A percentile compares a stretch with the other conserved stretches of the same genome.
Evolutionary conservation across 2,113 vertebrate species (phyloP).

Genomic region (Columbina picui): DNA sequence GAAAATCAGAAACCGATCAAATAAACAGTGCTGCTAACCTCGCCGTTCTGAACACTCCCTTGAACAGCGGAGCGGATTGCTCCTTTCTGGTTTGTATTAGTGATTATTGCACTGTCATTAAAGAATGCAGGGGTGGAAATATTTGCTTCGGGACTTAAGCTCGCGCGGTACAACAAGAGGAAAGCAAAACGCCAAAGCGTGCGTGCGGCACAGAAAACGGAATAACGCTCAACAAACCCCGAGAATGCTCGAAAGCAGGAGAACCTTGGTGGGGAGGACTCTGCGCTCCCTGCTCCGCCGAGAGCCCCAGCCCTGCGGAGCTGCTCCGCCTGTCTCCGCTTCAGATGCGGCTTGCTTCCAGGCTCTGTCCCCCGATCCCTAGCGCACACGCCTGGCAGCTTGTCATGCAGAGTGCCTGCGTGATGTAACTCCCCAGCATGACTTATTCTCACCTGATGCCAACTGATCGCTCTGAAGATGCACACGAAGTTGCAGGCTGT

Average conservation of each 20-base stretch:
- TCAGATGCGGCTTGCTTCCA: neutral
- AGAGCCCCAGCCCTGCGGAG: neutral
- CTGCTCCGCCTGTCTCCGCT: neutral
- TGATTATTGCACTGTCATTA: neutral
- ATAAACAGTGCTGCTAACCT: neutral
- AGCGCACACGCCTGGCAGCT: neutral
- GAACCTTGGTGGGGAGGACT: neutral
- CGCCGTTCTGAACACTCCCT: neutral
- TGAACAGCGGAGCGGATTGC: neutral
- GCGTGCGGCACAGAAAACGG: neutral
- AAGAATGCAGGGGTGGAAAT: conserved; percentile 11
- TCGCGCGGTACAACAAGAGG: neutral
- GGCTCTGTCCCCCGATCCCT: neutral
- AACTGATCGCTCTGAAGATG: neutral
- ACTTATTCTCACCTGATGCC: conserved; percentile 40
- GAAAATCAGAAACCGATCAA: neutral
- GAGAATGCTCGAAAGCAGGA: fast-evolving
- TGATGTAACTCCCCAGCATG: neutral
- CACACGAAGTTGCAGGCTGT: neutral
- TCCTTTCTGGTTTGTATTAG: conserved; percentile 32
- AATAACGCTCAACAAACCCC: no score
- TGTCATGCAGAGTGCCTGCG: neutral
- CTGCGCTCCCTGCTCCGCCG: neutral
- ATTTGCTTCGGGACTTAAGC: neutral
- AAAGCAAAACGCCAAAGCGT: neutral